Evolutionary conservation across 2,888 invertebrate genomes (phyloP), one percentile per base, ranked within the genome.

Genomic region (Xestoiulus laeticollis): DNA sequence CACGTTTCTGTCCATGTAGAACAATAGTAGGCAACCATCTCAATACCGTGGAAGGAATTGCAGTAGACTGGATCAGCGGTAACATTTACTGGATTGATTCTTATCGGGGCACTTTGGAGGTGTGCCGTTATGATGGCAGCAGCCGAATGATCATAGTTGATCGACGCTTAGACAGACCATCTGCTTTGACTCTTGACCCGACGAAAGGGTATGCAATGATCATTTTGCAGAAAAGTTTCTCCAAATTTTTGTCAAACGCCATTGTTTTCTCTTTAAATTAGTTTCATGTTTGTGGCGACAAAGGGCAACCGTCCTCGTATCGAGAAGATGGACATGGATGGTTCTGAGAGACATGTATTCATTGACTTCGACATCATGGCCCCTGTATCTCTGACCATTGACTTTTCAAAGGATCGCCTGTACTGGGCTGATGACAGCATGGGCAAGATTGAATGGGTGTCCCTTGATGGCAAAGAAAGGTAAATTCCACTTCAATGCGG

Each of bases 11-110:
- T n/a, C n/a, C 59, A 3, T 33, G 14, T 26, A 87, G 87, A 8
- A 48, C 14, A 68, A 19, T 87, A 6, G 30, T 87, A n/a, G 32
- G 33, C 59, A 33, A 19, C 14, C 87, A 87, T 30, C 89, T 94
- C 85, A 94, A 93, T 33, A 91, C 92, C 85, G 91, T 95, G 0
- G 93, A 92, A 86, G 94, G 93, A 8, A 92, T 95, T 92, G 94
- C 94, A 89, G 94, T 94, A 90, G 96, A 97, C 92, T 93, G 94
- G 90, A 92, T 94, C 12, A 94, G 95, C 0, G 95, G 96, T 89
- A 95, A 95, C 89, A 91, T 97, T 0, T 97, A 96, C 91, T 94
- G 96, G 92, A 92, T 95, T 88, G 96, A 97, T 91, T 92, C 93
- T 0, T 93, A 93, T 0, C 93, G 94, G 16, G 93, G 93, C 87